Evolutionary conservation across 2,113 vertebrate species (phyloP).

Genomic region (Embiotoca jacksoni): DNA sequence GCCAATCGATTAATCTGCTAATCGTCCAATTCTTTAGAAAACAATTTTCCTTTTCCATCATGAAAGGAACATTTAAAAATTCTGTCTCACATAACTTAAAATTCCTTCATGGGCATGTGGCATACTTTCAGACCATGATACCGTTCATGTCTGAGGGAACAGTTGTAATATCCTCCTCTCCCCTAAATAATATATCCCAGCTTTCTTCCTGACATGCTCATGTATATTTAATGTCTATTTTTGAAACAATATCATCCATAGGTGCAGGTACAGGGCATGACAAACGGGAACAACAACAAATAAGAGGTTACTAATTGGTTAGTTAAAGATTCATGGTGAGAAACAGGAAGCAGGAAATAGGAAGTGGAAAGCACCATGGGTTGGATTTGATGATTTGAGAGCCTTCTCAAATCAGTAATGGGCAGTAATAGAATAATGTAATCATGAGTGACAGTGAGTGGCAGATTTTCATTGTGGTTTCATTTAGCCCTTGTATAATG

Average conservation of each 20-base stretch:
- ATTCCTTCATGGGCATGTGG: too few species aligned
- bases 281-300: slow-evolving; percentile 67
- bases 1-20: too few species aligned
- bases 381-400: slow-evolving; percentile 64
- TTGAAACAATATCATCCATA: slow-evolving; percentile 73
- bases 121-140: background rate
- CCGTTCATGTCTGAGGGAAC: slow-evolving; percentile 28
- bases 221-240: slow-evolving; percentile 79
- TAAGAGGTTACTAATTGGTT: slow-evolving; percentile 74
- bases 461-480: slow-evolving; percentile 78
- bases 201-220: slow-evolving; percentile 61
- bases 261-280: slow-evolving; percentile 48
- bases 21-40: too few species aligned
- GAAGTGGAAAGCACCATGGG: slow-evolving; percentile 58
- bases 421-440: slow-evolving; percentile 73
- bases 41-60: too few species aligned
- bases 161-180: slow-evolving; percentile 51
- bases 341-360: slow-evolving; percentile 74
- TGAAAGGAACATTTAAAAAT: too few species aligned
- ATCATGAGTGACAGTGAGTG: slow-evolving; percentile 78
- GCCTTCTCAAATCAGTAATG: slow-evolving; percentile 52
- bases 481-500: slow-evolving; percentile 77
- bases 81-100: too few species aligned
- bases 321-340: slow-evolving; percentile 76
- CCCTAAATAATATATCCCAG: slow-evolving; percentile 72